Base-by-base conservation (phyloP, 2,113 vertebrate species). In the Percina caprodes region DNA sequence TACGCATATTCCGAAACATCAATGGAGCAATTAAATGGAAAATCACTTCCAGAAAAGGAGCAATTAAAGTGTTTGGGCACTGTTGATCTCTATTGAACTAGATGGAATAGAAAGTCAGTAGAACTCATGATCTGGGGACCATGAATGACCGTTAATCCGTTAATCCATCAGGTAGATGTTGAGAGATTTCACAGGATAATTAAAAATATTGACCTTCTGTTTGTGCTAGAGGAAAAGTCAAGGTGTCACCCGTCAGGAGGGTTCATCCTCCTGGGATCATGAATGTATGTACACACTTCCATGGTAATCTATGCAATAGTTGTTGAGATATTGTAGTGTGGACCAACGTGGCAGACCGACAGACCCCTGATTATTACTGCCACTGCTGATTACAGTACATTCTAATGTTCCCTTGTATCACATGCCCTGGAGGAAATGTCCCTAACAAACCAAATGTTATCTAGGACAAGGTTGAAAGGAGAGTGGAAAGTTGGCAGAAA, bases 401-500 rank as follows among this genome's bases (percentile, higher is more conserved):
- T 10, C 26, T 42, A 9, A 70, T 59, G 30, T 12, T 15, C 33
- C 2, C 18, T 4, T 14, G 1, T 39, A 23, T 58, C 42, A 30
- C 5, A 5, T 45, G 13, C 3, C 23, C 2, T 15, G 21, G 7
- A 42, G 18, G 45, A 77, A 46, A 77, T 72, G 24, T 81, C 8
- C 12, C 24, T 6, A 61, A 35, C n/a, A 56, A 0, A 42, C 24
- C 52, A 5, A 63, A 48, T 18, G n/a, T 49, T 13, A 46, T 65
- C n/a, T 39, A 24, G 45, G 33, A 49, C 48, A 19, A 80, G 79
- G 79, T 70, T 46, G 59, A 58, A 61, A 26, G 16, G 16, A 71
- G 33, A 71, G 21, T 62, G 80, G 68, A 77, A 84, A 66, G 60
- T 74, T 84, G 74, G 63, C 62, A 76, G 51, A n/a, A 65, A 21